Percentiles rank a stretch among this genome's conserved stretches.
phyloP scores from a whole-genome alignment of 1,140 invertebrate species.

The Apis cerana region DNA sequence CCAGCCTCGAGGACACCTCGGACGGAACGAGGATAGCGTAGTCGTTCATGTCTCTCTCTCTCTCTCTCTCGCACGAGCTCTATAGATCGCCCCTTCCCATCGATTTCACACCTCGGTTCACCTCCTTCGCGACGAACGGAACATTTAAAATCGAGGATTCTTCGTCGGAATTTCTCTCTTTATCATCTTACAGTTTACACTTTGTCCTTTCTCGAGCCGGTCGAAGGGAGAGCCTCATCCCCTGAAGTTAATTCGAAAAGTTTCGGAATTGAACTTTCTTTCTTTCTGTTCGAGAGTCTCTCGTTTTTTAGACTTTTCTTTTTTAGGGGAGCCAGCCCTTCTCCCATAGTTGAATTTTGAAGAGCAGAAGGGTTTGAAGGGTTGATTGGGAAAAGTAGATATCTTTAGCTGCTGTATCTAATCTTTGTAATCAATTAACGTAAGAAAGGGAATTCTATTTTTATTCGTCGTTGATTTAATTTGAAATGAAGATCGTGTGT shows the following conservation, averaged over 20 bases:
- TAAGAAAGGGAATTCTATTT: too few relatives aligned
- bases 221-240: background rate
- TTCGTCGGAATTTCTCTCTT: background rate
- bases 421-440: too few relatives aligned
- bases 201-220: background rate
- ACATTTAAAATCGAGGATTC: too few relatives aligned
- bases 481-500: too few relatives aligned
- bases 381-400: too few relatives aligned
- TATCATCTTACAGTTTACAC: background rate
- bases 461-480: too few relatives aligned
- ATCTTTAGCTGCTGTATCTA: too few relatives aligned
- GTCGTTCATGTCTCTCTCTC: conserved; percentile 68
- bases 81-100: conserved; percentile 7
- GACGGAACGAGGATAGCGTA: conserved; percentile 71
- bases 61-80: background rate
- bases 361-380: too few relatives aligned
- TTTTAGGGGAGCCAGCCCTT: too few relatives aligned
- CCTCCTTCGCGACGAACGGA: too few relatives aligned
- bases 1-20: conserved; percentile 69
- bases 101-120: background rate
- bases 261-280: background rate
- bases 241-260: conserved; percentile 17
- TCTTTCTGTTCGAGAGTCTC: background rate
- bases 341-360: too few relatives aligned
- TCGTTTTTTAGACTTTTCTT: background rate